phyloP scores from a whole-genome alignment of 2,797 vertebrate genomes.

The Synaphobranchus kaupii region DNA sequence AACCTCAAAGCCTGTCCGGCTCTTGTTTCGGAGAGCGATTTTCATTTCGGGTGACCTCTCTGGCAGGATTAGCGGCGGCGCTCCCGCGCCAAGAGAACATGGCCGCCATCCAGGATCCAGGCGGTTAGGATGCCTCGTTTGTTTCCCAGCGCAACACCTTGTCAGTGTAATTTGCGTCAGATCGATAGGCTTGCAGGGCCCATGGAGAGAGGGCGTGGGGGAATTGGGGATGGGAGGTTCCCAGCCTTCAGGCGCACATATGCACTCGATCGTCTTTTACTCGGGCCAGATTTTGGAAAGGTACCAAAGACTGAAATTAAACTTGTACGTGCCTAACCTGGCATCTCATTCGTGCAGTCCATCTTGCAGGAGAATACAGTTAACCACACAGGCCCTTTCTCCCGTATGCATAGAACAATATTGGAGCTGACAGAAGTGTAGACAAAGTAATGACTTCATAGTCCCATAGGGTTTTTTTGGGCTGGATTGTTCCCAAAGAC shows the following conservation, averaged over 20 bases:
- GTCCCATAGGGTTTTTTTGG: conserved; percentile 6
- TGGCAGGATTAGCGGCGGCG: background rate
- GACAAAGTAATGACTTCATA: conserved; percentile 13
- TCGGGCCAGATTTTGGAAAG: background rate
- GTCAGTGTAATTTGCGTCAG: background rate
- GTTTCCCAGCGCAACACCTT: background rate
- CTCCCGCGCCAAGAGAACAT: background rate
- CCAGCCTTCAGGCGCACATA: background rate
- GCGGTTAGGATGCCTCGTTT: background rate
- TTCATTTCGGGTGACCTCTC: background rate
- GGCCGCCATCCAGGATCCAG: background rate
- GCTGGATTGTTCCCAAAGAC: background rate
- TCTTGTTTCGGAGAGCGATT: background rate
- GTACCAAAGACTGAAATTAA: background rate
- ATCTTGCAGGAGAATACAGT: background rate
- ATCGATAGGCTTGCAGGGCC: background rate
- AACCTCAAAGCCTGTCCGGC: background rate
- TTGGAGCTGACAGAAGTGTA: background rate
- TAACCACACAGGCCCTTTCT: background rate
- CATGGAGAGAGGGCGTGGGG: background rate
- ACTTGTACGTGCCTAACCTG: background rate
- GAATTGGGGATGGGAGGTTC: background rate
- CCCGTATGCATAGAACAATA: background rate
- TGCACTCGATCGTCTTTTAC: background rate
- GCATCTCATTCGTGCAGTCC: background rate